These are phyloP conservation scores for Notodonta ziczac DNA, from an alignment of 2,888 invertebrate genomes.

Conservation along the genomic window DNA sequence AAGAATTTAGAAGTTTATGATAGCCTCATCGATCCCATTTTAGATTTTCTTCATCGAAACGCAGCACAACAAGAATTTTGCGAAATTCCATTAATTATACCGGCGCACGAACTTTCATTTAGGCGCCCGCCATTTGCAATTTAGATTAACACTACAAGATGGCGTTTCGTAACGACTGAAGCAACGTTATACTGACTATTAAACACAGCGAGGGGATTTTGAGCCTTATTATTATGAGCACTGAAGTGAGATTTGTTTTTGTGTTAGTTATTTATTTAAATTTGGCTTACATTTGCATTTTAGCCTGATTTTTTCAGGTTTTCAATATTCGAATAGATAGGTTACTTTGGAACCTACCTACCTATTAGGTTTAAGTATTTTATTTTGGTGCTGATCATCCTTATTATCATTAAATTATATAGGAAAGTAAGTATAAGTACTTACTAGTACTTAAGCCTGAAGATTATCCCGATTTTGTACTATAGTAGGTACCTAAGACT, in stretches of 20 bases:
- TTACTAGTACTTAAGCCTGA: too few species aligned
- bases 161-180: constrained; percentile 6
- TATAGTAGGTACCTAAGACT: too few species aligned
- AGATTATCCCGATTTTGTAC: too few species aligned
- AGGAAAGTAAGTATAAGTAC: too few species aligned
- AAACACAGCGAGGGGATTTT: not conserved
- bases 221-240: not conserved
- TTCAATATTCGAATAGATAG: too few species aligned
- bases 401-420: too few species aligned
- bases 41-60: not conserved
- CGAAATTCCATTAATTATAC: constrained; percentile 8
- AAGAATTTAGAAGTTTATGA: too few species aligned
- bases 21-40: not conserved
- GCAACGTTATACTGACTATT: not conserved
- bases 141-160: constrained; percentile 10
- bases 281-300: not conserved
- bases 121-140: constrained; percentile 12
- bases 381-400: too few species aligned
- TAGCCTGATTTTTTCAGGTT: not conserved
- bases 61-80: not conserved
- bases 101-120: constrained; percentile 7
- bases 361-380: too few species aligned
- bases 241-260: not conserved
- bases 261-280: not conserved
- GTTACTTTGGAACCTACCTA: too few species aligned